These are phyloP conservation scores for Drosophila ficusphila DNA, from an alignment of 1,140 invertebrate species.

Conservation along the genomic window DNA sequence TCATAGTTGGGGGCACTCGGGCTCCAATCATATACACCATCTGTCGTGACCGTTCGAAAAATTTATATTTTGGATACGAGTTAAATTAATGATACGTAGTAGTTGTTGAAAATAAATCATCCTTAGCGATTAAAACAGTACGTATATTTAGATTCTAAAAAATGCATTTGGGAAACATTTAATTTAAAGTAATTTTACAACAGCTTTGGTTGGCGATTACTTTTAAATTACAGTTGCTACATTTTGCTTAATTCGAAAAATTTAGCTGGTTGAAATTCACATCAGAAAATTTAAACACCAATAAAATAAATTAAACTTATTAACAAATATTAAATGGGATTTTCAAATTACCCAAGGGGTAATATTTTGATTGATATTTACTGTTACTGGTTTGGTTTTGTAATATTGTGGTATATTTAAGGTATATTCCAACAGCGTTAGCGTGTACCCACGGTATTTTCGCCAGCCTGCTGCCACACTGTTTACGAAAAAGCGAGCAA, in stretches of 20 bases:
- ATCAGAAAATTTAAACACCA: too few relatives aligned
- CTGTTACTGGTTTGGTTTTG: not conserved
- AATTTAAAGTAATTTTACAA: too few relatives aligned
- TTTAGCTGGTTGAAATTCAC: too few relatives aligned
- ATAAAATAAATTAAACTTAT: too few relatives aligned
- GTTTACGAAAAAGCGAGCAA: conserved; percentile 47
- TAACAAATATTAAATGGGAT: too few relatives aligned
- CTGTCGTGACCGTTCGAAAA: not conserved
- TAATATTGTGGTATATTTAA: not conserved
- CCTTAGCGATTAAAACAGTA: not conserved
- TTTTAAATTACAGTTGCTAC: too few relatives aligned
- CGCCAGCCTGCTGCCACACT: conserved; percentile 13
- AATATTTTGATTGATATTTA: too few relatives aligned
- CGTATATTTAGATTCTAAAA: too few relatives aligned
- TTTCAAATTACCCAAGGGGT: not conserved
- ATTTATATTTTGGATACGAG: not conserved
- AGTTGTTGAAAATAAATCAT: not conserved
- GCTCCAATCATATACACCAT: not conserved
- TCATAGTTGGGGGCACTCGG: conserved; percentile 13
- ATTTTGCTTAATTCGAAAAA: too few relatives aligned
- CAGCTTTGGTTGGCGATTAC: too few relatives aligned
- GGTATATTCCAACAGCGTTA: not conserved
- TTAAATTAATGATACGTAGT: not conserved
- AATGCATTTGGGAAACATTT: too few relatives aligned
- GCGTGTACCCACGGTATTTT: conserved; percentile 8